These are phyloP conservation scores for Herpailurus yagouaroundi DNA, from an alignment of 2,113 vertebrate genomes.

Conservation along the genomic window DNA sequence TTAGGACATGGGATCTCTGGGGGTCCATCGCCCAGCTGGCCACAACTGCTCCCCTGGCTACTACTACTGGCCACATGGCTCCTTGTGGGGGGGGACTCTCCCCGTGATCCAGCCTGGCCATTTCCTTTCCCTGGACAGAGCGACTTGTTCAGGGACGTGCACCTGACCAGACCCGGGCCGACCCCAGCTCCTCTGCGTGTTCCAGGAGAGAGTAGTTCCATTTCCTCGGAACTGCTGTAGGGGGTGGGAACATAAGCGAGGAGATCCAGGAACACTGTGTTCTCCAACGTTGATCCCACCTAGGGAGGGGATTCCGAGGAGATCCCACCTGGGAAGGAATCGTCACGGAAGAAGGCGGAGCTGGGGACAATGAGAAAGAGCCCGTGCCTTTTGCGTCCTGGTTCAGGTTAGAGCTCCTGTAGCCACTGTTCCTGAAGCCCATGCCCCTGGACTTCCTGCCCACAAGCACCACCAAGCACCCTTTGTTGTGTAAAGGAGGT, in stretches of 20 bases:
- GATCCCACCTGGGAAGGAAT: too few relatives aligned
- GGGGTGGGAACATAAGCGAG: too few relatives aligned
- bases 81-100: accelerated
- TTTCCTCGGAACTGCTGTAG: too few relatives aligned
- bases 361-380: neutral
- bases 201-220: too few relatives aligned
- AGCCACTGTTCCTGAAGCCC: neutral
- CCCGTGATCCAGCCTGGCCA: neutral
- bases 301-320: too few relatives aligned
- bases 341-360: neutral
- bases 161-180: neutral
- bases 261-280: neutral
- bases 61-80: accelerated
- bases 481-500: too few relatives aligned
- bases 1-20: accelerated
- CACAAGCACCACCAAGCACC: neutral
- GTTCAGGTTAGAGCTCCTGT: neutral
- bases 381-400: neutral
- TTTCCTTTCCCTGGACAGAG: neutral
- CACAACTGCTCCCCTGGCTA: accelerated
- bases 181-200: neutral
- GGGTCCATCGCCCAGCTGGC: too few relatives aligned
- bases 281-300: too few relatives aligned
- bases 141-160: neutral
- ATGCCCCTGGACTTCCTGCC: too few relatives aligned